Evolutionary conservation across 1,140 invertebrate species (phyloP), one percentile per base, ranked within the genome.

Genomic region (Saccostrea glomerata): DNA sequence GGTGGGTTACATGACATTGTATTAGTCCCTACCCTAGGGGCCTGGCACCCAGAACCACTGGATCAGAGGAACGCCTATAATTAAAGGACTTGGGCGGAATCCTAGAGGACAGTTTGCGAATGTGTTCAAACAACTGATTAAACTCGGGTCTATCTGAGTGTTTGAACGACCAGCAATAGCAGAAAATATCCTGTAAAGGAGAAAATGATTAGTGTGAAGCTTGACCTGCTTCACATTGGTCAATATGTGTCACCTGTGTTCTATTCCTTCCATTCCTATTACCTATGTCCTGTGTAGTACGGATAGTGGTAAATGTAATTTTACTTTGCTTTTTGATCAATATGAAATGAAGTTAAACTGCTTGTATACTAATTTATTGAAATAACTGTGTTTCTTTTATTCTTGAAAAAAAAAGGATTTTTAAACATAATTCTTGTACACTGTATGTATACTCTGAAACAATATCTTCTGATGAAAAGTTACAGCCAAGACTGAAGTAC

Each of bases 111-210:
- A 77, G 70, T 77, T 77, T 77, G 70, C 70, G 70, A 77, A 77
- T 77, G 70, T 77, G 70, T 89, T 97, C 97, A 88, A 98, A 96
- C 70, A 99, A 95, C 89, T 97, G 96, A 88, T 97, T 96, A 95
- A 99, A 99, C 93, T 99, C 98, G 0, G 98, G 98, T 89, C 99
- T 96, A 93, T 98, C 97, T 82, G 96, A 96, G 17, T 97, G 95
- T 85, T 97, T 96, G 94, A 97, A 99, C 77, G 98, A 97, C 99
- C 99, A 99, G 95, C 99, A 99, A 90, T 97, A 96, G 97, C 99
- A 98, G 90, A 99, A 95, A 93, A 99, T 98, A 94, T 99, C 98
- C 98, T 99, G 94, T 56, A 89, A 96, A 56, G 86, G 91, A 90
- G 91, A 87, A 88, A 92, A 36, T 36, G 23, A 15, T 77, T 11